Percentiles rank a stretch among this genome's conserved stretches.
Evolutionary conservation across 2,113 vertebrate species (phyloP).

Genomic region (Tragelaphus imberbis): DNA sequence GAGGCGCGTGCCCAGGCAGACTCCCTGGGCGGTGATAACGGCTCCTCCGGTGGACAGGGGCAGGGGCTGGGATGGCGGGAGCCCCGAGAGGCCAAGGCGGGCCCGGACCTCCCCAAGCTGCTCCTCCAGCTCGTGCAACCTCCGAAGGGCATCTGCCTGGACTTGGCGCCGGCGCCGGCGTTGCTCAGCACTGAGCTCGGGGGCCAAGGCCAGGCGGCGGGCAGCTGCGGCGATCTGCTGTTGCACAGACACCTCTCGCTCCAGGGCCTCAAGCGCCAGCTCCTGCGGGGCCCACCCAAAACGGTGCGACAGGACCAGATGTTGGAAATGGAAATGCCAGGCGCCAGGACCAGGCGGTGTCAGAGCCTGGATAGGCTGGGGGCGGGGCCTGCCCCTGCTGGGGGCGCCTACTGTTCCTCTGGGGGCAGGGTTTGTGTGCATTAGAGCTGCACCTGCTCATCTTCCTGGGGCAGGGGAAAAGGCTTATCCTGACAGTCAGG

Average conservation of each 20-base stretch:
- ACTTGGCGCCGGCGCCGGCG: conserved; percentile 84
- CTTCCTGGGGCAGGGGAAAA: neutral
- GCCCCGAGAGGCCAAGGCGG: conserved; percentile 65
- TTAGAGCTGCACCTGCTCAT: neutral
- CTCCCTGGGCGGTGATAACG: conserved; percentile 28
- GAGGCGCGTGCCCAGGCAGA: conserved; percentile 48
- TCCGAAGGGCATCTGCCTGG: conserved; percentile 84
- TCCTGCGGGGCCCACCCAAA: conserved; percentile 36
- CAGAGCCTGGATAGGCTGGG: neutral
- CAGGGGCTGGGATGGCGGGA: conserved; percentile 2
- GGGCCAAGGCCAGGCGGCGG: conserved; percentile 74
- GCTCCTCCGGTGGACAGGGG: neutral
- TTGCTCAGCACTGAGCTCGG: conserved; percentile 75
- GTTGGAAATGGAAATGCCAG: neutral
- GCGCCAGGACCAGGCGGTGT: neutral
- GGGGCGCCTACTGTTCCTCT: neutral
- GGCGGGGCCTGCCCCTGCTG: neutral
- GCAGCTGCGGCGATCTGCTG: conserved; percentile 81
- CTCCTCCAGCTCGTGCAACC: conserved; percentile 81
- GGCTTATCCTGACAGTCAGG: neutral
- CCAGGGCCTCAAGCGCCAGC: conserved; percentile 69
- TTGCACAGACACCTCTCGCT: conserved; percentile 68
- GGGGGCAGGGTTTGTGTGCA: neutral
- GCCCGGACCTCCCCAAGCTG: conserved; percentile 77
- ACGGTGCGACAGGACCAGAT: neutral